phyloP scores from a whole-genome alignment of 2,888 invertebrate genomes.

The Eremobia ochroleuca region DNA sequence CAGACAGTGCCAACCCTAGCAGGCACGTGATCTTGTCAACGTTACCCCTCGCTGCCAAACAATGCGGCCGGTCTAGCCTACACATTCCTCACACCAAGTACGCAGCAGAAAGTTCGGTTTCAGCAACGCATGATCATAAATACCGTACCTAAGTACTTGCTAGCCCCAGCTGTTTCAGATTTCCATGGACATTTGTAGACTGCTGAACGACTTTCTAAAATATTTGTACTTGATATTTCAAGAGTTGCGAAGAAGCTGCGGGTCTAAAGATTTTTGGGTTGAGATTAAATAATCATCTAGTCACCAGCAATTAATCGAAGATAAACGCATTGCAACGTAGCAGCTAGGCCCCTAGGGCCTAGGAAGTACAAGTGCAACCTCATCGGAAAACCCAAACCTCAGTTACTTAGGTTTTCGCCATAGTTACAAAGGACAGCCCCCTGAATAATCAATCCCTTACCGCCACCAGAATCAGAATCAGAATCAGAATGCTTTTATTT shows the following conservation, averaged over 20 bases:
- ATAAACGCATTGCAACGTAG: neutral
- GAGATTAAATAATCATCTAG: neutral
- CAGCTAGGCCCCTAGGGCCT: neutral
- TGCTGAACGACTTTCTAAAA: neutral
- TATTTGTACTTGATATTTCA: no score
- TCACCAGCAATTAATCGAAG: neutral
- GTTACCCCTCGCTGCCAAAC: slow-evolving; percentile 56
- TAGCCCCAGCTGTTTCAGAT: neutral
- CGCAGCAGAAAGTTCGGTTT: slow-evolving; percentile 8
- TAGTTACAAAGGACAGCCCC: neutral
- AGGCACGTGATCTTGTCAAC: slow-evolving; percentile 56
- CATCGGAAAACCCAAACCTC: neutral
- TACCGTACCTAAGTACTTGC: neutral
- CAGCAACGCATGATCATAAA: neutral
- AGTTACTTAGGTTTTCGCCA: neutral
- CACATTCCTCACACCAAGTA: slow-evolving; percentile 3
- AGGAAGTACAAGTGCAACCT: neutral
- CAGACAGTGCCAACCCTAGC: slow-evolving; percentile 53
- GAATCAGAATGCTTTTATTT: no score
- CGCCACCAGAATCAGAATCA: no score
- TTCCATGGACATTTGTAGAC: neutral
- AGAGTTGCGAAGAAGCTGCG: neutral
- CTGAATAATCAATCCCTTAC: neutral
- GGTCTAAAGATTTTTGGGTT: neutral
- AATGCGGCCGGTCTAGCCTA: slow-evolving; percentile 46